Conservation (phyloP, 2,113 vertebrate species). For the Irena cyanogastra region DNA sequence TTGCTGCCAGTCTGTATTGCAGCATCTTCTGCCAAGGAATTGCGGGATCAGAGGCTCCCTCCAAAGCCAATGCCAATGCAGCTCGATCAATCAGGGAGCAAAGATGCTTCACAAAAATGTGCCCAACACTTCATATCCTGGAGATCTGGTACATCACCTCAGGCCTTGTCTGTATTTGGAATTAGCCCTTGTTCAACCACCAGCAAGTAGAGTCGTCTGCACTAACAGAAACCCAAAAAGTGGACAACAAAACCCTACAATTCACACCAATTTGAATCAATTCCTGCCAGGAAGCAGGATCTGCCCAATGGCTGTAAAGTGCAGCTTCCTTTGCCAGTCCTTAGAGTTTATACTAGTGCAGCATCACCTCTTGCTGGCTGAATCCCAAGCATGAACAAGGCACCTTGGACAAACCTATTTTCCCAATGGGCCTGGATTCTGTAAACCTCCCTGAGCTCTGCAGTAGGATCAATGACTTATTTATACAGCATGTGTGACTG, state of each 20-base stretch:
- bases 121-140: neutral
- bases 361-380: slow-evolving; percentile 16
- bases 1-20: slow-evolving; percentile 14
- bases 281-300: neutral
- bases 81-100: slow-evolving; percentile 6
- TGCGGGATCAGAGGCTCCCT: slow-evolving; percentile 30
- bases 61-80: slow-evolving; percentile 50
- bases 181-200: neutral
- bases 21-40: slow-evolving; percentile 10
- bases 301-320: neutral
- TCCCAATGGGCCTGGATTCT: slow-evolving; percentile 47
- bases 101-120: slow-evolving; percentile 10
- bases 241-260: neutral
- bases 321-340: neutral
- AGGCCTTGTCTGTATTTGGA: slow-evolving; percentile 21
- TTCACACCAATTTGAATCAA: neutral
- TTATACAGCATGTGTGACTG: neutral
- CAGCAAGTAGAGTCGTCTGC: slow-evolving; percentile 26
- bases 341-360: neutral
- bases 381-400: slow-evolving; percentile 39
- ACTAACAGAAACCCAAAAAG: neutral
- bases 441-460: slow-evolving; percentile 52
- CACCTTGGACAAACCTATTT: slow-evolving; percentile 21
- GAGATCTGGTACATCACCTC: neutral
- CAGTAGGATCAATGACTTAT: neutral